phyloP scores from a whole-genome alignment of 2,888 invertebrate species.

The Noctua comes region DNA sequence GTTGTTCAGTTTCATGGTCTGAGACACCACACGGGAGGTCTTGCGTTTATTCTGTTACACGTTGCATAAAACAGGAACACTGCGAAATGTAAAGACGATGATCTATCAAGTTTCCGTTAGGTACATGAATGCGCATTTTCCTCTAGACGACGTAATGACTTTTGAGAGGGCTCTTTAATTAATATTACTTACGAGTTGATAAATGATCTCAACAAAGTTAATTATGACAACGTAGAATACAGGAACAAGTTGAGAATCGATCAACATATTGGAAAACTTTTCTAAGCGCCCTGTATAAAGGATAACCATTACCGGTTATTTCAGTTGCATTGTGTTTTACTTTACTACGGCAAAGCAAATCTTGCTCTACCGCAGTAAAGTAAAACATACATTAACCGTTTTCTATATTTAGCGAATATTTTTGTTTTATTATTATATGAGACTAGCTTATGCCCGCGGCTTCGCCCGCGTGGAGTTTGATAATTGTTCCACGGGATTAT shows the following conservation, averaged over 20 bases:
- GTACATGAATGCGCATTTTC: slow-evolving; percentile 34
- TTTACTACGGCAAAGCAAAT: neutral
- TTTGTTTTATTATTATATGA: no score
- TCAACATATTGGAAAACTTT: slow-evolving; percentile 22
- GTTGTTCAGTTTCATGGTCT: no score
- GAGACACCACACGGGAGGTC: no score
- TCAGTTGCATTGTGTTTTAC: neutral
- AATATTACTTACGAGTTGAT: slow-evolving; percentile 53
- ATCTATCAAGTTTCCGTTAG: slow-evolving; percentile 26
- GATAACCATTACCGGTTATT: neutral
- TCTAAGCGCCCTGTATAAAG: neutral
- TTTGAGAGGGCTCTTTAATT: slow-evolving; percentile 39
- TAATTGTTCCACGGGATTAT: no score
- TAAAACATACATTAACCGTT: no score
- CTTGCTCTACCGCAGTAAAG: neutral
- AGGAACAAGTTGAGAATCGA: slow-evolving; percentile 1
- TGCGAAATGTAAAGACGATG: slow-evolving; percentile 10
- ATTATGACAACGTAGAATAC: slow-evolving; percentile 21
- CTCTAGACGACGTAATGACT: slow-evolving; percentile 13
- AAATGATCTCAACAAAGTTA: slow-evolving; percentile 46
- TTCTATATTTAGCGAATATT: no score
- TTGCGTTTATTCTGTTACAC: no score
- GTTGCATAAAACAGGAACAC: slow-evolving; percentile 18
- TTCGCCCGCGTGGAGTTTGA: no score
- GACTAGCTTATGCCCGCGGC: no score